These are phyloP conservation scores for Salmo trutta DNA, from an alignment of 2,797 vertebrate species.

Conservation along the genomic window DNA sequence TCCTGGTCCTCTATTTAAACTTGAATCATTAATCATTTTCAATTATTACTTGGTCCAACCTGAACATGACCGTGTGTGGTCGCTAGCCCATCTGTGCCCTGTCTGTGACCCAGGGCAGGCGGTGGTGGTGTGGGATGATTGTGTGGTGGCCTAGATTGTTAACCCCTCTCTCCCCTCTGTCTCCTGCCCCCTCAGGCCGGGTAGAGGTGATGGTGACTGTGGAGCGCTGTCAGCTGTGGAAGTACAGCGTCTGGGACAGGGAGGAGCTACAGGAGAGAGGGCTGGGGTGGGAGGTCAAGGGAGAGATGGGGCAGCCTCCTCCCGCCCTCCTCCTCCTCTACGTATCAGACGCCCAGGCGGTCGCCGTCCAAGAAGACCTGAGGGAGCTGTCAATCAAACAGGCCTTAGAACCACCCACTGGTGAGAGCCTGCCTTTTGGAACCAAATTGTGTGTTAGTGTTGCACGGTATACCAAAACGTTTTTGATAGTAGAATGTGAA, in stretches of 20 bases:
- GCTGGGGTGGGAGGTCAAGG: constrained; percentile 31
- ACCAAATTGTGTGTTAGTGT: background rate
- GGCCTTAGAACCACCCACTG: constrained; percentile 46
- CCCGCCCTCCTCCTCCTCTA: constrained; percentile 80
- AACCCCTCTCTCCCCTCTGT: constrained; percentile 8
- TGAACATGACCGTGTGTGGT: background rate
- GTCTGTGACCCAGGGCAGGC: constrained; percentile 23
- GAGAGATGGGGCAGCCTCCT: constrained; percentile 11
- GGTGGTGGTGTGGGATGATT: too few relatives aligned
- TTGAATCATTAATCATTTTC: too few relatives aligned
- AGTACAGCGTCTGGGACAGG: constrained; percentile 85
- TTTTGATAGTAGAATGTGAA: too few relatives aligned
- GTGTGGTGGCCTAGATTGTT: background rate
- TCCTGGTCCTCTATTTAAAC: too few relatives aligned
- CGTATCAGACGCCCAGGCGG: constrained; percentile 78
- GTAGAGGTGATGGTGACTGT: constrained; percentile 69
- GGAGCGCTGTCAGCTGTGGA: constrained; percentile 77
- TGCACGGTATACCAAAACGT: too few relatives aligned
- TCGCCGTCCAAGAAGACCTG: constrained; percentile 68
- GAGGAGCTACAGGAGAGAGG: constrained; percentile 50
- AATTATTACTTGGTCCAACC: too few relatives aligned
- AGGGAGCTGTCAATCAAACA: constrained; percentile 43
- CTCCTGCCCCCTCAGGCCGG: constrained; percentile 71
- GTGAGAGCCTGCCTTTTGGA: constrained; percentile 65
- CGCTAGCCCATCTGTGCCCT: background rate